phyloP scores from a whole-genome alignment of 2,888 invertebrate species.

The Pheosia gnoma region DNA sequence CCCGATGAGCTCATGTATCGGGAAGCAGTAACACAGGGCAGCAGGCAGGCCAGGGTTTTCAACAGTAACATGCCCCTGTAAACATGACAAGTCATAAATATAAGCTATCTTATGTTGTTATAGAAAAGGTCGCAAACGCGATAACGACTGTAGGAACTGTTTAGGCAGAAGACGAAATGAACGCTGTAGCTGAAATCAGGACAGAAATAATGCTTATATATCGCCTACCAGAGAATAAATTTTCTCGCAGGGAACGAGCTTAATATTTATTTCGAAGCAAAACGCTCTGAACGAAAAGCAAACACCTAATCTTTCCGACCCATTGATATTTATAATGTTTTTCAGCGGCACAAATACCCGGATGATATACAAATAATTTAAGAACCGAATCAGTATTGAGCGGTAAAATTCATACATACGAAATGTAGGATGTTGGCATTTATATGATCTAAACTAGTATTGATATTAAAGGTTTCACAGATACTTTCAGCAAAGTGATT shows the following conservation, averaged over 20 bases:
- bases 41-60: constrained; percentile 34
- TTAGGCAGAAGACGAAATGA: no score
- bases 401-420: background rate
- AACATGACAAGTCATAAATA: constrained; percentile 7
- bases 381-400: background rate
- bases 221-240: no score
- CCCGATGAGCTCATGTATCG: constrained; percentile 49
- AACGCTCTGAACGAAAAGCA: constrained; percentile 4
- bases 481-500: no score
- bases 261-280: background rate
- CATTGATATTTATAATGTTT: constrained; percentile 12
- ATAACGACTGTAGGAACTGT: no score
- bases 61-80: constrained; percentile 45
- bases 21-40: constrained; percentile 39
- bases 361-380: constrained; percentile 10
- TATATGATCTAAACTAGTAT: no score
- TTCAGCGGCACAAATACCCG: constrained; percentile 8
- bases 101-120: background rate
- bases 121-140: no score
- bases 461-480: no score
- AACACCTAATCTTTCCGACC: constrained; percentile 11
- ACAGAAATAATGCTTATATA: no score
- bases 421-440: no score
- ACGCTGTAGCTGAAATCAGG: no score
- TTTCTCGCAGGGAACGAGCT: background rate